Evolutionary conservation across 1,140 invertebrate species (phyloP).

Genomic region (Andrena cerasifolii): DNA sequence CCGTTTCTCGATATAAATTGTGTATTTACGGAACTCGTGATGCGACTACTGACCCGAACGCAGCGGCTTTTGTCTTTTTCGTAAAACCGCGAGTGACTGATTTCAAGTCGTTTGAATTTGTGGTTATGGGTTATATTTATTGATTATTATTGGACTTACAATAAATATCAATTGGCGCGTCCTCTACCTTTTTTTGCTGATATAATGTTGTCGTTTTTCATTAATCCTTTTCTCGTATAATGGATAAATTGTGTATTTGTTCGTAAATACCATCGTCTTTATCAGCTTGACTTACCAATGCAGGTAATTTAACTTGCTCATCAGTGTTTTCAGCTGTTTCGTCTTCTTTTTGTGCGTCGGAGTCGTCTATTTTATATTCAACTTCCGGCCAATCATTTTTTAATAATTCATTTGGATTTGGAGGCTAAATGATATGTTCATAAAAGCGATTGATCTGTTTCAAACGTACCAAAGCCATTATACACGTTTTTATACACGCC

Average conservation of each 20-base stretch:
- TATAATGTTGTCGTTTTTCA: background rate
- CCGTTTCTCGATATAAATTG: no score
- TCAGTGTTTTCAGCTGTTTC: slow-evolving; percentile 1
- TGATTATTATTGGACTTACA: background rate
- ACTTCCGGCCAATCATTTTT: slow-evolving; percentile 7
- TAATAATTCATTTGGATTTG: slow-evolving; percentile 23
- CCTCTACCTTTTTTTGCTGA: background rate
- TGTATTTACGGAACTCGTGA: no score
- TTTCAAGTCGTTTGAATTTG: no score
- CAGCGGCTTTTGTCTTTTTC: no score
- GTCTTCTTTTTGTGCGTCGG: background rate
- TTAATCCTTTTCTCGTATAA: slow-evolving; percentile 67
- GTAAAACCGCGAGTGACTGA: no score
- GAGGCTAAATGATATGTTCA: slow-evolving; percentile 55
- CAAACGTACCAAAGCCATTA: slow-evolving; percentile 46
- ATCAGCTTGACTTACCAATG: slow-evolving; percentile 59
- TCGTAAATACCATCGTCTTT: slow-evolving; percentile 64
- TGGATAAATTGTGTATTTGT: slow-evolving; percentile 69
- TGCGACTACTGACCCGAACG: no score
- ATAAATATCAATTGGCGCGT: background rate
- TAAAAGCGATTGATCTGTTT: slow-evolving; percentile 62
- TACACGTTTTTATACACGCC: slow-evolving; percentile 55
- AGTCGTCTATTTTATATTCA: slow-evolving; percentile 22
- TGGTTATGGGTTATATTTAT: no score
- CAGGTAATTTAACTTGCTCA: background rate